Percentiles rank a stretch among this genome's conserved stretches.
Evolutionary conservation across 1,140 invertebrate species (phyloP).

Genomic region (Chrysomallon squamiferum): DNA sequence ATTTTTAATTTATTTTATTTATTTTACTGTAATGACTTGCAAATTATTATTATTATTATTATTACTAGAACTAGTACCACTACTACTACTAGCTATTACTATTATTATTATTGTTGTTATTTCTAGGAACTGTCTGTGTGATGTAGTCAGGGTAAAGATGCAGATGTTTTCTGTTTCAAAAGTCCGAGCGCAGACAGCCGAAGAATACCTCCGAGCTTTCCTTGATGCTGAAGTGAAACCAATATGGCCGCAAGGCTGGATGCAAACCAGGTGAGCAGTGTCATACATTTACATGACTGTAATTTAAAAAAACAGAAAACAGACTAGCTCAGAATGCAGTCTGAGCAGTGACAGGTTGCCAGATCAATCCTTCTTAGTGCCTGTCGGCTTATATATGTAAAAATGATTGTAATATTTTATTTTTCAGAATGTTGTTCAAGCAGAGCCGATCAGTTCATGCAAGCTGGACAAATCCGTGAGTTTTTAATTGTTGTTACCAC

Average conservation of each 20-base stretch:
- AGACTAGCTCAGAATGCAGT: not conserved
- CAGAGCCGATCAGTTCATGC: constrained; percentile 1
- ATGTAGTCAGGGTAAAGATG: constrained; percentile 66
- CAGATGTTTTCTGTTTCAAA: constrained; percentile 65
- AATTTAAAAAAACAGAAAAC: not conserved
- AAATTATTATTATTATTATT: too few relatives aligned
- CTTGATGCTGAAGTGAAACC: constrained; percentile 67
- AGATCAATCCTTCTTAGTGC: too few relatives aligned
- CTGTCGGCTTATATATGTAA: too few relatives aligned
- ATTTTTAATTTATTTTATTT: too few relatives aligned
- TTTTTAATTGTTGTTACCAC: not conserved
- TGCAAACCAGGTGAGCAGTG: constrained; percentile 61
- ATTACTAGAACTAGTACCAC: too few relatives aligned
- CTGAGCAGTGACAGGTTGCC: not conserved
- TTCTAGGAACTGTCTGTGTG: constrained; percentile 62
- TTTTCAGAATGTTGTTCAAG: constrained; percentile 4
- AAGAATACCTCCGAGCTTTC: constrained; percentile 67
- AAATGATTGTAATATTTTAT: not conserved
- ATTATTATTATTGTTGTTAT: too few relatives aligned
- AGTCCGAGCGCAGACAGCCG: constrained; percentile 66
- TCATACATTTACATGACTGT: not conserved
- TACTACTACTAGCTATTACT: too few relatives aligned
- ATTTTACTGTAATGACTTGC: too few relatives aligned
- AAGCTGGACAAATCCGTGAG: constrained; percentile 1
- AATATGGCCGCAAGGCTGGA: constrained; percentile 71